Evolutionary conservation across 37 sponge, comb jelly and placozoan species (phyloP), one percentile per base, ranked within the genome.

Genomic region (Hexactinellida sp.): DNA sequence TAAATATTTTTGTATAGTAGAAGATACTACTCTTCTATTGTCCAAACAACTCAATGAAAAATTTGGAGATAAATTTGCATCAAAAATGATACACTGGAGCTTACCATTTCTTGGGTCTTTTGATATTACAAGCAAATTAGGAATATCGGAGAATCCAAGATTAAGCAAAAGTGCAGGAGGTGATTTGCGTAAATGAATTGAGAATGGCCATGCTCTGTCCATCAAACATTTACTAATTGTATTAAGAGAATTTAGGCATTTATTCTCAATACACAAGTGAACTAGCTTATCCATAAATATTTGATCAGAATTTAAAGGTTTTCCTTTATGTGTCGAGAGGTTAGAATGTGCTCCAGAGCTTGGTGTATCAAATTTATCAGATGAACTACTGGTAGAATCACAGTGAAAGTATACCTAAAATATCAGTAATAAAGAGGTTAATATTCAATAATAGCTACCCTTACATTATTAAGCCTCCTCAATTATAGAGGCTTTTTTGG

Each of bases 81-180:
- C 76, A 25, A 10, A 25, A 23, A 63, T 63, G 13, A 63, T 63
- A 28, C 76, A 63, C 30, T 63, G 76, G 3, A 63, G 30, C 30
- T 28, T 63, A 21, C 76, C 76, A 63, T 63, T 63, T 63, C 76
- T 10, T 32, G 76, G 76, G 76, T 63, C 76, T 63, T 63, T 63
- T 7, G 30, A 25, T 23, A 63, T 63, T 32, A 25, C 76, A 7
- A 63, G 13, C 30, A n/a, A 21, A 63, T 63, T n/a, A 63, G 21
- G 30, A 25, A 63, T 63, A 63, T 63, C 76, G 13, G 21, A 21
- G 30, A 63, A 63, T 32, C 76, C 32, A 63, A 63, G 76, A 63
- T n/a, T 63, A 5, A 63, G 21, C 13, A 63, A 32, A 63, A 63
- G 28, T 21, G 30, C 76, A 25, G 76, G 76, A 5, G 76, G 76